A percentile compares a stretch with the other conserved stretches of the same genome.
Evolutionary conservation across 2,888 invertebrate genomes (phyloP).

Genomic region (Cyclophora punctaria): DNA sequence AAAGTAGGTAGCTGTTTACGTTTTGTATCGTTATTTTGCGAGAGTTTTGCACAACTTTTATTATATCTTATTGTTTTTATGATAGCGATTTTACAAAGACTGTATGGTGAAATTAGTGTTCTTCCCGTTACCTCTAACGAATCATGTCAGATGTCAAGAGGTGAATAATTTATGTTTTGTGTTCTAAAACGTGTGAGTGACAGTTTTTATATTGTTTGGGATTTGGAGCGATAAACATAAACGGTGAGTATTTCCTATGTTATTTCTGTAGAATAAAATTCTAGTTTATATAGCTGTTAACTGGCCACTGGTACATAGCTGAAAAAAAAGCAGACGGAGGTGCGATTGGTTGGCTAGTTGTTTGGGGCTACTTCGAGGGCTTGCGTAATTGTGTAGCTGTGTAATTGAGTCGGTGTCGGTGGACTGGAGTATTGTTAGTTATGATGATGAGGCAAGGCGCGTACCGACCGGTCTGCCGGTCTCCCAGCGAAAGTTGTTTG

Average conservation of each 20-base stretch:
- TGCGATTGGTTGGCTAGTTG: constrained; percentile 10
- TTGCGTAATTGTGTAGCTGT: constrained; percentile 43
- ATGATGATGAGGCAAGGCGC: constrained; percentile 24
- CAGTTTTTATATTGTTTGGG: constrained; percentile 70
- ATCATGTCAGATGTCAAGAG: constrained; percentile 71
- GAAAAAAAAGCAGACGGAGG: too few species aligned
- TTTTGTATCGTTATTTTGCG: constrained; percentile 72
- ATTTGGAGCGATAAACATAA: constrained; percentile 65
- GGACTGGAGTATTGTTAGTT: constrained; percentile 19
- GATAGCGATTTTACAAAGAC: constrained; percentile 51
- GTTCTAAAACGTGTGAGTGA: constrained; percentile 62
- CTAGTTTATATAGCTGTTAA: constrained; percentile 22
- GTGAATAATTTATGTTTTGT: constrained; percentile 69
- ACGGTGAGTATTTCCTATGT: constrained; percentile 60
- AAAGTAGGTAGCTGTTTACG: constrained; percentile 73
- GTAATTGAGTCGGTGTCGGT: constrained; percentile 21
- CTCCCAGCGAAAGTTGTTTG: constrained; percentile 65
- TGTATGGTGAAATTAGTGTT: constrained; percentile 53
- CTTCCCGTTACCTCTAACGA: constrained; percentile 42
- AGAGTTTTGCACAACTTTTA: constrained; percentile 69
- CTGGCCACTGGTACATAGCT: constrained; percentile 17
- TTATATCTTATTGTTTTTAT: constrained; percentile 67
- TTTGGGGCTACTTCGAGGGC: constrained; percentile 21
- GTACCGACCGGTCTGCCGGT: constrained; percentile 20
- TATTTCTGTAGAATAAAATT: constrained; percentile 20